These are phyloP conservation scores for Medauroidea extradentata DNA, from an alignment of 1,140 invertebrate species.

Conservation along the genomic window DNA sequence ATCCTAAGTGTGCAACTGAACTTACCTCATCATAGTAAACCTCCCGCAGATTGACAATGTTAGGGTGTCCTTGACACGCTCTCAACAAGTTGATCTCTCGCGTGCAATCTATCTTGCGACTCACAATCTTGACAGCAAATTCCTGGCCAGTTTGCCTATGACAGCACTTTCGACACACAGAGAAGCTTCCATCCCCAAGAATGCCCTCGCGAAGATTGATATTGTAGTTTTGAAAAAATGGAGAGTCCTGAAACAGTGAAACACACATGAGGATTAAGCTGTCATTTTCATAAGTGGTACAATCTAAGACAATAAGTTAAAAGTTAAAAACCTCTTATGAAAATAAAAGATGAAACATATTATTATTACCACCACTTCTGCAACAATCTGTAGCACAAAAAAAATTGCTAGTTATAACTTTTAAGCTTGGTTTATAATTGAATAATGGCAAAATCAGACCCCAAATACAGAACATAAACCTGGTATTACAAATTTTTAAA, in stretches of 20 bases:
- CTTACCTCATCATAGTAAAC: slow-evolving; percentile 72
- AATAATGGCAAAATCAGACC: no score
- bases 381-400: not conserved
- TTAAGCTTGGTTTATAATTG: no score
- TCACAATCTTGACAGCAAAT: slow-evolving; percentile 90
- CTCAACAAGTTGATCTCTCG: slow-evolving; percentile 74
- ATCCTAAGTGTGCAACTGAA: no score
- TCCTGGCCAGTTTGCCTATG: slow-evolving; percentile 63
- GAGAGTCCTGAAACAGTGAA: slow-evolving; percentile 62
- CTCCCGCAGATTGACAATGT: slow-evolving; percentile 81
- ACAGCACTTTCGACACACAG: slow-evolving; percentile 80
- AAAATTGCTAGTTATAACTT: no score
- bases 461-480: no score
- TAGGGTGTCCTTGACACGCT: slow-evolving; percentile 79
- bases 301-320: no score
- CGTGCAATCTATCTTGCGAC: slow-evolving; percentile 66
- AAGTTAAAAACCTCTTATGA: not conserved
- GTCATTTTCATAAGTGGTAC: no score
- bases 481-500: no score
- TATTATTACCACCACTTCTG: not conserved
- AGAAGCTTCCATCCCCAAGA: slow-evolving; percentile 85
- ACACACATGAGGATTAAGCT: slow-evolving; percentile 7
- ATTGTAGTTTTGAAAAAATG: slow-evolving; percentile 83
- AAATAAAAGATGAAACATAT: not conserved
- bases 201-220: slow-evolving; percentile 59